These are phyloP conservation scores for Galerucella calmariensis DNA, from an alignment of 2,888 invertebrate species.

Conservation along the genomic window DNA sequence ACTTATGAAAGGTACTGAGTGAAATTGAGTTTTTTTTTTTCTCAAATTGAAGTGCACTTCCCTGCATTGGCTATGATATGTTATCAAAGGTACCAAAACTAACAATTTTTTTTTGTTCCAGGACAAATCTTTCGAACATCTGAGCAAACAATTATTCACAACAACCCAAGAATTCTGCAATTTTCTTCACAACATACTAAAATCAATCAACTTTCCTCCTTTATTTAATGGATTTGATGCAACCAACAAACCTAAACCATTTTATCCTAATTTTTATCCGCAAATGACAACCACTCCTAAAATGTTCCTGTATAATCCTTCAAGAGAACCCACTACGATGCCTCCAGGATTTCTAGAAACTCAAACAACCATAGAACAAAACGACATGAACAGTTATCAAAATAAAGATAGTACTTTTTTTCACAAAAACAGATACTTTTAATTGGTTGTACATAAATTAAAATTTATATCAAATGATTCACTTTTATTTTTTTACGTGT, in stretches of 20 bases:
- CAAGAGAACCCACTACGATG: background rate
- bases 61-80: background rate
- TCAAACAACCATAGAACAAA: conserved; percentile 1
- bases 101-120: background rate
- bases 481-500: too few species aligned
- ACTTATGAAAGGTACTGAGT: too few species aligned
- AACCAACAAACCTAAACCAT: background rate
- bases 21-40: too few species aligned
- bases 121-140: background rate
- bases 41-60: too few species aligned
- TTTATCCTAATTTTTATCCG: conserved; percentile 1
- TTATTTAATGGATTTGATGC: background rate
- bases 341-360: background rate
- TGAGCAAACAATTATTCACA: background rate
- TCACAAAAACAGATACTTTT: background rate
- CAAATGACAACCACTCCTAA: background rate
- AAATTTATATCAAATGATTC: background rate
- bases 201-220: background rate
- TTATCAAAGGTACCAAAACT: background rate
- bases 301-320: background rate
- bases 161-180: conserved; percentile 4
- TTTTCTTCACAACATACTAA: background rate
- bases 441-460: background rate
- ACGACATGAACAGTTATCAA: background rate
- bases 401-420: background rate